Conservation (phyloP, 2,797 vertebrate species). For the Garrulus glandarius region DNA sequence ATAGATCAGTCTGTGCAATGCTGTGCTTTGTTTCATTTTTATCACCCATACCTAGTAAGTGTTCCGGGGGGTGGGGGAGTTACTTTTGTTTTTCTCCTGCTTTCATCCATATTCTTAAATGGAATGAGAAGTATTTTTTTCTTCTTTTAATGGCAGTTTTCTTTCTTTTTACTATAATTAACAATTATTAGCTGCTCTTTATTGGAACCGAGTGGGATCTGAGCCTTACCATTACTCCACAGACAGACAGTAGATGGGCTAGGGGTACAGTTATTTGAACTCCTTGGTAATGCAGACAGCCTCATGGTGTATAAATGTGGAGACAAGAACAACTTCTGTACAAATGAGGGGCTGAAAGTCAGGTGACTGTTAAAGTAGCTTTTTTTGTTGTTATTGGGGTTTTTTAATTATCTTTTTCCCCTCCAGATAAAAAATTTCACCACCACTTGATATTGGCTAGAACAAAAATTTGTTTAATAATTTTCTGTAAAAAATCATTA, state of each 20-base stretch:
- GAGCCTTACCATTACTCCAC: background rate
- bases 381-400: background rate
- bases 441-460: background rate
- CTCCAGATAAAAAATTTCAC: constrained; percentile 6
- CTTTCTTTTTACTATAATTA: background rate
- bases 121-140: constrained; percentile 48
- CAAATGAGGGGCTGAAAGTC: constrained; percentile 92
- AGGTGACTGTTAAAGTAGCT: constrained; percentile 78
- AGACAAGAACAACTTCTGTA: constrained; percentile 69
- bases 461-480: background rate
- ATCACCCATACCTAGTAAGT: constrained; percentile 64
- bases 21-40: constrained; percentile 81
- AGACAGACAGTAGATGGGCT: constrained; percentile 46
- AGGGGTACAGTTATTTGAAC: constrained; percentile 27
- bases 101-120: constrained; percentile 50
- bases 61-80: background rate
- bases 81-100: constrained; percentile 34
- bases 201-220: constrained; percentile 19
- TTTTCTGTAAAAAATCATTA: background rate
- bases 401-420: background rate
- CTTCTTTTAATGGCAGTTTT: constrained; percentile 17
- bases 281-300: constrained; percentile 78
- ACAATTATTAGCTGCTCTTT: constrained; percentile 10
- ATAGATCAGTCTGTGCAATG: constrained; percentile 60
- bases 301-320: constrained; percentile 32